These are phyloP conservation scores for Drosophila atripex DNA, from an alignment of 2,888 invertebrate species.

Conservation along the genomic window DNA sequence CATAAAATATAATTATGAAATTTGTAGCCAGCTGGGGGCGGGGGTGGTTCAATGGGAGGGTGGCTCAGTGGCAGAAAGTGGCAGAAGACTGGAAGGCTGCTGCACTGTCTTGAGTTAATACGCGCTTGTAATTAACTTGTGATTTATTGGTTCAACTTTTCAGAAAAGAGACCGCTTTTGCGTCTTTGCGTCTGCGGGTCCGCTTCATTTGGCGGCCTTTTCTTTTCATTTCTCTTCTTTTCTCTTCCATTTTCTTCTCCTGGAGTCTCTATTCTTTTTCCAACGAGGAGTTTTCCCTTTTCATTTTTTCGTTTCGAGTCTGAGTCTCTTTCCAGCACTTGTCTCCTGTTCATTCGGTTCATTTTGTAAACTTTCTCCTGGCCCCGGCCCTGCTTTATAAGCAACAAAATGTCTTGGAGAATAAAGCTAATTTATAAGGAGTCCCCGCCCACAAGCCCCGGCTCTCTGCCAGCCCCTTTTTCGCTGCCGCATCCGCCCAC, in stretches of 20 bases:
- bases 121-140: slow-evolving; percentile 81
- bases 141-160: slow-evolving; percentile 82
- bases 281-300: slow-evolving; percentile 20
- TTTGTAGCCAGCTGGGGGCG: slow-evolving; percentile 61
- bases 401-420: slow-evolving; percentile 79
- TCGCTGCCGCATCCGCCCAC: slow-evolving; percentile 58
- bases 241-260: slow-evolving; percentile 18
- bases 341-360: slow-evolving; percentile 47
- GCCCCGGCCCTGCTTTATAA: slow-evolving; percentile 61
- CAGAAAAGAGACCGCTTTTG: slow-evolving; percentile 35
- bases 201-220: slow-evolving; percentile 61
- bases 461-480: neutral
- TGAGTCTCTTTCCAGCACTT: slow-evolving; percentile 30
- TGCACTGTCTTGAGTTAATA: slow-evolving; percentile 78
- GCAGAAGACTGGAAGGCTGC: slow-evolving; percentile 25
- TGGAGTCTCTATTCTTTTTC: slow-evolving; percentile 29
- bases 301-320: slow-evolving; percentile 15
- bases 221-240: slow-evolving; percentile 22
- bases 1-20: slow-evolving; percentile 82
- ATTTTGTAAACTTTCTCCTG: slow-evolving; percentile 70
- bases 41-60: slow-evolving; percentile 9
- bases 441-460: slow-evolving; percentile 33
- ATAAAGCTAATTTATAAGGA: slow-evolving; percentile 82
- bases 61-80: too few species aligned
- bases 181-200: slow-evolving; percentile 16